Evolutionary conservation across 1,140 invertebrate genomes (phyloP), one percentile per base, ranked within the genome.

Genomic region (Pentalonia nigronervosa): DNA sequence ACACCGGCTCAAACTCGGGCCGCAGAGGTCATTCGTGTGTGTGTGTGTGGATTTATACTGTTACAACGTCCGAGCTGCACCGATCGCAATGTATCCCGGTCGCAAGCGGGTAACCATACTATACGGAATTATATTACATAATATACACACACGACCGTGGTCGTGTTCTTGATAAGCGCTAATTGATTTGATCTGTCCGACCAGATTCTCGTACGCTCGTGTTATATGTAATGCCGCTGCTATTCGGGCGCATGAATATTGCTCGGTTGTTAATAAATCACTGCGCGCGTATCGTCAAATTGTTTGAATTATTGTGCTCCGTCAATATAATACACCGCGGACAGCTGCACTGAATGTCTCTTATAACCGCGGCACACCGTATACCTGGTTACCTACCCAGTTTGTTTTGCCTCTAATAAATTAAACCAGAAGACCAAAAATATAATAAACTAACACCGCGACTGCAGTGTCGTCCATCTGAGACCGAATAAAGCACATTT

Each of bases 151-250:
- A 25, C 83, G 36, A 41, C 25, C 89, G 56, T 4, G 41, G 41
- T 67, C 25, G 89, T 45, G 88, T 90, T 90, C 53, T 90, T 67
- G 56, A 90, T 90, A 90, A 90, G 14, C 53, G 89, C 89, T 67
- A 90, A 90, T 90, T 90, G 53, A 67, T 90, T 90, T 90, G 89
- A 60, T 60, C 89, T n/a, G 36, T 67, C 36, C n/a, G 89, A 67
- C 89, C 89, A 20, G 89, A 45, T 41, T 90, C n/a, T 53, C n/a
- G 86, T 36, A 21, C n/a, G 25, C 25, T 2, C 30, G 9, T 7
- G 11, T 41, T 45, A 2, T 1, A 7, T 20, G n/a, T n/a, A n/a
- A n/a, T n/a, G n/a, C n/a, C n/a, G 23, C 41, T 20, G 11, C 45
- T 7, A 76, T 47, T 25, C 25, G 14, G n/a, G 21, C 34, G 47